These are phyloP conservation scores for Bucorvus abyssinicus DNA, from an alignment of 2,797 vertebrate genomes.

Conservation along the genomic window DNA sequence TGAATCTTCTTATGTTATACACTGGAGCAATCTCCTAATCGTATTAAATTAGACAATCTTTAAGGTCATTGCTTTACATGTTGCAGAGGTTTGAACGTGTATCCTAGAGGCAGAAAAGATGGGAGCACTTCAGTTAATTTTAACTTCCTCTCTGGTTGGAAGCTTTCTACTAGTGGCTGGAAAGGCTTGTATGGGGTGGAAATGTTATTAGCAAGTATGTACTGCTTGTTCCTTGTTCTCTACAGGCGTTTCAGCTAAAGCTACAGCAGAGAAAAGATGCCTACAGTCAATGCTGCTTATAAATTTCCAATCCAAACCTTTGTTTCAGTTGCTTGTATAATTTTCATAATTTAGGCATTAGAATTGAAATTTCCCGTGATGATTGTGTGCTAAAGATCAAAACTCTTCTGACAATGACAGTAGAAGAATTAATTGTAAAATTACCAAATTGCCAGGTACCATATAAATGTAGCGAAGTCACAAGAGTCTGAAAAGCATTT, in stretches of 20 bases:
- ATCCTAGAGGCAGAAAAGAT: constrained; percentile 13
- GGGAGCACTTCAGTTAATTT: constrained; percentile 3
- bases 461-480: neutral
- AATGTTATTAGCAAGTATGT: neutral
- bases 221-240: neutral
- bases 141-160: neutral
- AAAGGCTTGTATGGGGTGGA: neutral
- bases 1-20: constrained; percentile 46
- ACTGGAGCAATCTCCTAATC: constrained; percentile 25
- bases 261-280: neutral
- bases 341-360: neutral
- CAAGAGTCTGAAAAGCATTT: neutral
- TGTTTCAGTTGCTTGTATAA: neutral
- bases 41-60: constrained; percentile 41
- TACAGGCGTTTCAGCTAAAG: neutral
- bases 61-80: constrained; percentile 28
- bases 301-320: neutral
- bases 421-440: neutral
- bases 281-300: neutral
- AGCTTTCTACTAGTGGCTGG: neutral
- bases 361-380: neutral
- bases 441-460: neutral
- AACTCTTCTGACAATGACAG: neutral
- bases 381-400: neutral
- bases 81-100: neutral